Conservation (phyloP, 2,888 invertebrate species). For the Cerastoderma edule region DNA sequence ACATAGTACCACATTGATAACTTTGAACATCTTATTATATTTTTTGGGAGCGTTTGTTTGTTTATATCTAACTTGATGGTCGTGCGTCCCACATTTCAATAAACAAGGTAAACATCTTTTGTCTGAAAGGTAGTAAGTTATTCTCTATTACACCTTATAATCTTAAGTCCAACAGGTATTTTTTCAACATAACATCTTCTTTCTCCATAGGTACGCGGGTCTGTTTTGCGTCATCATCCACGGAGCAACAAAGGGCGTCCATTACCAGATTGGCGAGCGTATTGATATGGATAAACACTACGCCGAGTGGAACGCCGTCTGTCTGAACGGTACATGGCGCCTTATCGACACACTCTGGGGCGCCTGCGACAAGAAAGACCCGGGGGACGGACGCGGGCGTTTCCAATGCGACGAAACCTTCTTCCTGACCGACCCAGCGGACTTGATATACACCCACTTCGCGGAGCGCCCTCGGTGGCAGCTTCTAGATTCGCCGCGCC, state of each 20-base stretch:
- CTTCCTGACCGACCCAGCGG: slow-evolving; percentile 78
- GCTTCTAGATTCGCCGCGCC: slow-evolving; percentile 68
- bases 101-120: too few species aligned
- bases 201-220: slow-evolving; percentile 69
- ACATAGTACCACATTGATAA: too few species aligned
- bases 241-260: slow-evolving; percentile 73
- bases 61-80: too few species aligned
- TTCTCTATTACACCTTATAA: too few species aligned
- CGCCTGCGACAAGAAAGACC: slow-evolving; percentile 67
- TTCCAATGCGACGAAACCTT: slow-evolving; percentile 77
- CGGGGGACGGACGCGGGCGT: slow-evolving; percentile 53
- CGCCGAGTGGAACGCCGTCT: slow-evolving; percentile 66
- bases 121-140: too few species aligned
- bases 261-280: slow-evolving; percentile 73
- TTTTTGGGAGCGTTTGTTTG: too few species aligned
- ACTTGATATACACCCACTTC: slow-evolving; percentile 75
- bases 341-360: slow-evolving; percentile 65
- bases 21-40: too few species aligned
- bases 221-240: slow-evolving; percentile 74
- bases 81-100: too few species aligned
- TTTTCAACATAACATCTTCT: neutral
- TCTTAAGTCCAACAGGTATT: too few species aligned
- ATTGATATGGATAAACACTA: slow-evolving; percentile 67
- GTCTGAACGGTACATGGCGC: slow-evolving; percentile 59
- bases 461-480: slow-evolving; percentile 77